Evolutionary conservation across 2,888 invertebrate genomes (phyloP).

Genomic region (Nebria brevicollis): DNA sequence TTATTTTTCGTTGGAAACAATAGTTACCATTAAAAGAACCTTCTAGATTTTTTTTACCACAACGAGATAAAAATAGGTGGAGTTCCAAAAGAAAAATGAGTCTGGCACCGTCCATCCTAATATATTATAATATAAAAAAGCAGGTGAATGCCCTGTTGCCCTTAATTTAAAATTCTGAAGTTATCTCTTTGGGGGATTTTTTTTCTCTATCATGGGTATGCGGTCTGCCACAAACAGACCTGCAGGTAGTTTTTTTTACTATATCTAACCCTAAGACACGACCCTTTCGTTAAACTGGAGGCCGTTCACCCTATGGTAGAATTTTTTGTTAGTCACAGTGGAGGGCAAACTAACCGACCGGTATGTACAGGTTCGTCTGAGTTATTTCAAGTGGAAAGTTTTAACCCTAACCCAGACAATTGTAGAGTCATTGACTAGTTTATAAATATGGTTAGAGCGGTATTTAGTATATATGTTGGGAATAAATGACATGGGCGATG

Average conservation of each 20-base stretch:
- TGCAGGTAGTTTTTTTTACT: constrained; percentile 32
- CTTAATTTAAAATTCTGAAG: constrained; percentile 29
- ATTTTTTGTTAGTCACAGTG: constrained; percentile 14
- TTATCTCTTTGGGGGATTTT: constrained; percentile 36
- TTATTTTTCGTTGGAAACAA: constrained; percentile 31
- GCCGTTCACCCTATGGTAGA: constrained; percentile 27
- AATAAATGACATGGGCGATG: background rate
- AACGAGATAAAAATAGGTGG: constrained; percentile 36
- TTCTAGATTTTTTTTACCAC: background rate
- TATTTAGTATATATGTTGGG: background rate
- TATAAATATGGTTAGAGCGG: background rate
- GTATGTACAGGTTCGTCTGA: background rate
- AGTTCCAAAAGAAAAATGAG: constrained; percentile 49
- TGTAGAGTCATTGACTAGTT: constrained; percentile 3
- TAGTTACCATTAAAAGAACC: background rate
- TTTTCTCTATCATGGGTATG: constrained; percentile 42
- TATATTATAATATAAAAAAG: constrained; percentile 39
- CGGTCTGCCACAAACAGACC: background rate
- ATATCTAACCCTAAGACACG: constrained; percentile 20
- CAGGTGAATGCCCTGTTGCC: constrained; percentile 48
- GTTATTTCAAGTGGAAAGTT: constrained; percentile 8
- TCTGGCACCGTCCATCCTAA: constrained; percentile 41
- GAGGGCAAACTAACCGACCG: background rate
- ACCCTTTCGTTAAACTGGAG: constrained; percentile 9
- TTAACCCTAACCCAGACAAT: constrained; percentile 6